Percentiles rank a stretch among this genome's conserved stretches.
Conservation (phyloP, 2,888 invertebrate species). For the Amphipoea oculea region DNA sequence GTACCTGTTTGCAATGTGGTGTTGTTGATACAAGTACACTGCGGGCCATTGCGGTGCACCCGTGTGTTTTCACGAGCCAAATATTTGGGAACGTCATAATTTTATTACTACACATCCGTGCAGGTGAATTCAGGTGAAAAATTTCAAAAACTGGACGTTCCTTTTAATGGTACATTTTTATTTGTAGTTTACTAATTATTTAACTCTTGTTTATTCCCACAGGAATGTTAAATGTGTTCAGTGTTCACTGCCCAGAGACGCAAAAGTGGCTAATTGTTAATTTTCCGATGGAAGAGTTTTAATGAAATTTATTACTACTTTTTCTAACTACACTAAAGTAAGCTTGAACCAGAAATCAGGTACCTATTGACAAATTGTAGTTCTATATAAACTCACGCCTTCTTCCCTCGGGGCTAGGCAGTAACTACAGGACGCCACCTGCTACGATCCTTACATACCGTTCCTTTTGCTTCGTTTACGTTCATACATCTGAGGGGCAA, state of each 20-base stretch:
- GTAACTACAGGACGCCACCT: background rate
- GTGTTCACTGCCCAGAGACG: constrained; percentile 8
- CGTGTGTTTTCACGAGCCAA: constrained; percentile 46
- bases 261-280: constrained; percentile 9
- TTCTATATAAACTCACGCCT: too few relatives aligned
- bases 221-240: constrained; percentile 18
- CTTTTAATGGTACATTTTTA: constrained; percentile 41
- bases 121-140: constrained; percentile 41
- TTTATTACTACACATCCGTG: constrained; percentile 50
- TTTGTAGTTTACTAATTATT: constrained; percentile 41
- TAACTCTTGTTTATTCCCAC: constrained; percentile 11
- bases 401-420: background rate
- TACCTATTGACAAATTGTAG: background rate
- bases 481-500: background rate
- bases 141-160: constrained; percentile 21
- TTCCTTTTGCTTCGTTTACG: background rate
- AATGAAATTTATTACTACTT: background rate
- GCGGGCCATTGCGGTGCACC: constrained; percentile 55
- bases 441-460: background rate
- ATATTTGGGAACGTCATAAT: constrained; percentile 58
- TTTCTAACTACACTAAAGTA: background rate
- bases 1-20: background rate
- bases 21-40: constrained; percentile 50
- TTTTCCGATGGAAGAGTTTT: background rate
- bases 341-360: background rate